Conservation (phyloP, 1,140 invertebrate genomes). For the Caenorhabditis remanei region DNA sequence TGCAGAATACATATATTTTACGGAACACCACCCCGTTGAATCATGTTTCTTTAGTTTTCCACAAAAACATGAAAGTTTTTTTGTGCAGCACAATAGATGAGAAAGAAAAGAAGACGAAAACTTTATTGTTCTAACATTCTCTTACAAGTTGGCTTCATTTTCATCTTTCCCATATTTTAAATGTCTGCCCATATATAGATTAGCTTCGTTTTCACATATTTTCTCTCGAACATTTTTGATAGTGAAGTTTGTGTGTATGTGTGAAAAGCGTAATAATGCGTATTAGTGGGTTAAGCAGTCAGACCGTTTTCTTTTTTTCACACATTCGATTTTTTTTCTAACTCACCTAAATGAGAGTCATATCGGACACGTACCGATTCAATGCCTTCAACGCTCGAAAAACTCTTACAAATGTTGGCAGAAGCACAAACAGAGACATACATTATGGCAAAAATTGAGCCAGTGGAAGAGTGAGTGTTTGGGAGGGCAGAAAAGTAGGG, state of each 20-base stretch:
- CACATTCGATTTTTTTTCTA: background rate
- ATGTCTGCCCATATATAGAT: background rate
- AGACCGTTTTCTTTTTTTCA: background rate
- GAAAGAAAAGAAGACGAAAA: background rate
- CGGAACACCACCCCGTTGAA: constrained; percentile 34
- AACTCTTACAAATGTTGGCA: constrained; percentile 46
- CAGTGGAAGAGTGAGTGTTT: background rate
- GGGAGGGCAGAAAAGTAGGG: background rate
- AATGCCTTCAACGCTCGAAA: background rate
- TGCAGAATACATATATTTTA: background rate
- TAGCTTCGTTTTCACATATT: constrained; percentile 7
- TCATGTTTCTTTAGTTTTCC: constrained; percentile 43
- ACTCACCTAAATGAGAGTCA: background rate
- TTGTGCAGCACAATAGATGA: background rate
- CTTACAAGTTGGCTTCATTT: background rate
- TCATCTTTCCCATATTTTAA: background rate
- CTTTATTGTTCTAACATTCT: constrained; percentile 1
- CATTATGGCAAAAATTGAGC: constrained; percentile 47
- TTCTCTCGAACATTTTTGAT: background rate
- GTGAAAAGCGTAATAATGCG: constrained; percentile 33
- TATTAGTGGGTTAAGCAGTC: constrained; percentile 10
- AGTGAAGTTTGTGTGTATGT: background rate
- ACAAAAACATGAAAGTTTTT: constrained; percentile 9
- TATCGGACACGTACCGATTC: background rate
- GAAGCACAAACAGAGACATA: constrained; percentile 47